phyloP scores from a whole-genome alignment of 53 echinoderm and acorn worm genomes.

The Hippasteria phrygiana region DNA sequence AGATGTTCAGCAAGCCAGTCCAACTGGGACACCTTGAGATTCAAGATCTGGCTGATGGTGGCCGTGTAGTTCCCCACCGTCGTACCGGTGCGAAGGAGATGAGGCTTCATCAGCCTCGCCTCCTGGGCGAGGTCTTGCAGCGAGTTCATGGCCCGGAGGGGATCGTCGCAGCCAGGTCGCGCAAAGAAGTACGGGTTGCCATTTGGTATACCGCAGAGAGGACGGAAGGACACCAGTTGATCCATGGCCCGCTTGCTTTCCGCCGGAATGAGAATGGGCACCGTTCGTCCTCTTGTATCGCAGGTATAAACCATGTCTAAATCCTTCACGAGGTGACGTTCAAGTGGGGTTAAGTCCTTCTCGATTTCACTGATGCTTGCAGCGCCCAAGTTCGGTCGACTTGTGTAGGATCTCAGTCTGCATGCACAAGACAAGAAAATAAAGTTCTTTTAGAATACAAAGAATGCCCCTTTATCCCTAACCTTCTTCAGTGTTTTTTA shows the following conservation, averaged over 20 bases:
- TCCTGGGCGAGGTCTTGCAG: constrained; percentile 54
- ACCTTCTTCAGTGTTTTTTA: too few species aligned
- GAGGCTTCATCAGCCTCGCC: constrained; percentile 56
- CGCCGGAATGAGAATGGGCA: constrained; percentile 48
- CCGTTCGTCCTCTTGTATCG: constrained; percentile 56
- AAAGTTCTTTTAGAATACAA: too few species aligned
- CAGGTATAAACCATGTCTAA: too few species aligned
- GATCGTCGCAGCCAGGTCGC: constrained; percentile 29
- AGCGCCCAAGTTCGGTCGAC: too few species aligned
- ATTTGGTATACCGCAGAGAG: constrained; percentile 31
- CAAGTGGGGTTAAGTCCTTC: too few species aligned
- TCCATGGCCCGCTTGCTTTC: constrained; percentile 47
- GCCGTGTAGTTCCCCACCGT: constrained; percentile 61
- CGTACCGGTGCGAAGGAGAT: constrained; percentile 60
- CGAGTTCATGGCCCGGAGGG: constrained; percentile 53
- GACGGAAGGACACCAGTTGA: constrained; percentile 25
- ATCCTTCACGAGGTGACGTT: too few species aligned
- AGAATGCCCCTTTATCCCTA: too few species aligned
- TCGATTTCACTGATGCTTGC: too few species aligned
- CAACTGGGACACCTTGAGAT: constrained; percentile 51
- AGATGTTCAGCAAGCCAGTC: constrained; percentile 72
- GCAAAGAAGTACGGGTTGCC: constrained; percentile 71
- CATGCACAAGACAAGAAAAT: too few species aligned
- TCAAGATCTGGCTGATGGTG: constrained; percentile 64
- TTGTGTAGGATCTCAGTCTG: too few species aligned